Conservation (phyloP, 2,797 vertebrate species). For the Dallia pectoralis region DNA sequence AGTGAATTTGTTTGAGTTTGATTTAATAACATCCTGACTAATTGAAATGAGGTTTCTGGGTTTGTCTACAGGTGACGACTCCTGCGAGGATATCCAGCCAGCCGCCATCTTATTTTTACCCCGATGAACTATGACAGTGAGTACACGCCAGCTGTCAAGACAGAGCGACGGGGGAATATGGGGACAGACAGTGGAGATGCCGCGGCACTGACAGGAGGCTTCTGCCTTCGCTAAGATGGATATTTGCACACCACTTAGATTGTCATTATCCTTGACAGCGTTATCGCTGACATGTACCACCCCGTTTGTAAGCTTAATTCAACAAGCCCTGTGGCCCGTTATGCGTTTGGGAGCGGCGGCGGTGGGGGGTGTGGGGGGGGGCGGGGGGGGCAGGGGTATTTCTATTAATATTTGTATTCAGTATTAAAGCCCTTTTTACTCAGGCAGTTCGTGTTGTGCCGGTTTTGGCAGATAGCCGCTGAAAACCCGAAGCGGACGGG, state of each 20-base stretch:
- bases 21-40: slow-evolving; percentile 75
- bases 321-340: background rate
- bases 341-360: background rate
- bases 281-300: slow-evolving; percentile 42
- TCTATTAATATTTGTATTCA: background rate
- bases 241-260: slow-evolving; percentile 58
- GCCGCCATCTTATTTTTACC: slow-evolving; percentile 72
- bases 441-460: background rate
- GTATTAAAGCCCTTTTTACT: background rate
- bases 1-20: slow-evolving; percentile 69
- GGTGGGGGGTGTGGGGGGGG: too few species aligned
- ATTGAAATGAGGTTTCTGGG: slow-evolving; percentile 70
- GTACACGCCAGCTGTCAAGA: slow-evolving; percentile 52
- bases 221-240: slow-evolving; percentile 41
- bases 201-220: slow-evolving; percentile 21
- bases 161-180: slow-evolving; percentile 10
- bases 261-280: slow-evolving; percentile 48
- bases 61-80: slow-evolving; percentile 68
- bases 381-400: too few species aligned
- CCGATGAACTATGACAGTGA: slow-evolving; percentile 66
- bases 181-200: slow-evolving; percentile 45
- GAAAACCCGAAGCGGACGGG: background rate
- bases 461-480: background rate
- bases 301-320: background rate
- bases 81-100: slow-evolving; percentile 70